Evolutionary conservation across 2,888 invertebrate genomes (phyloP).

Genomic region (Ochropleura plecta): DNA sequence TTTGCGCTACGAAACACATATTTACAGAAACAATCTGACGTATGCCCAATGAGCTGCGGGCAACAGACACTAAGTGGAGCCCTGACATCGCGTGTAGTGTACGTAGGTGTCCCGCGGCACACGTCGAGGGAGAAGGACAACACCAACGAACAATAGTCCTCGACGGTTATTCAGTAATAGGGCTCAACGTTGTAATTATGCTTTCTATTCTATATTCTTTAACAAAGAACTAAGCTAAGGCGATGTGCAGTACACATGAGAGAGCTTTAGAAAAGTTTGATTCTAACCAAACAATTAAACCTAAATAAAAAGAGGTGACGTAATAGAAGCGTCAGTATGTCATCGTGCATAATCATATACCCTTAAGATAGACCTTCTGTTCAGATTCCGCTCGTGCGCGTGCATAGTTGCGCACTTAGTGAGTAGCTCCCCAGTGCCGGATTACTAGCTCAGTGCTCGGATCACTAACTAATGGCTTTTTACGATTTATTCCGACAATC

Average conservation of each 20-base stretch:
- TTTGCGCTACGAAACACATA: too few relatives aligned
- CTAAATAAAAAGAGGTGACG: not conserved
- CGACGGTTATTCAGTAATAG: not conserved
- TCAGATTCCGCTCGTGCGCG: too few relatives aligned
- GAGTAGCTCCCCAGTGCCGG: slow-evolving; percentile 42
- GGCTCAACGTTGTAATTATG: not conserved
- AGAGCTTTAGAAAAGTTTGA: too few relatives aligned
- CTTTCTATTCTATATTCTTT: not conserved
- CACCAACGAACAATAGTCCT: not conserved
- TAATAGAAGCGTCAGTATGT: not conserved
- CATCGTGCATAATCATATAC: not conserved
- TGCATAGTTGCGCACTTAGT: slow-evolving; percentile 30
- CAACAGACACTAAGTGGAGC: not conserved
- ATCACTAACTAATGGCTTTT: slow-evolving; percentile 59
- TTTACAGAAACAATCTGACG: too few relatives aligned
- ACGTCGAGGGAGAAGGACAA: not conserved
- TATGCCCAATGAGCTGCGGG: too few relatives aligned
- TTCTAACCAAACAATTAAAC: not conserved
- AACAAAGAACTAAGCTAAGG: not conserved
- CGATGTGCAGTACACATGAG: not conserved
- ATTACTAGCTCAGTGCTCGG: slow-evolving; percentile 46
- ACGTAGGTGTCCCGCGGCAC: not conserved
- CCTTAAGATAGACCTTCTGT: slow-evolving; percentile 23
- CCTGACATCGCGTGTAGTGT: not conserved
- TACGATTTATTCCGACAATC: slow-evolving; percentile 39